Base-by-base conservation (phyloP, 37 sponge, comb jelly and placozoan species). In the Aplysina aerophoba region DNA sequence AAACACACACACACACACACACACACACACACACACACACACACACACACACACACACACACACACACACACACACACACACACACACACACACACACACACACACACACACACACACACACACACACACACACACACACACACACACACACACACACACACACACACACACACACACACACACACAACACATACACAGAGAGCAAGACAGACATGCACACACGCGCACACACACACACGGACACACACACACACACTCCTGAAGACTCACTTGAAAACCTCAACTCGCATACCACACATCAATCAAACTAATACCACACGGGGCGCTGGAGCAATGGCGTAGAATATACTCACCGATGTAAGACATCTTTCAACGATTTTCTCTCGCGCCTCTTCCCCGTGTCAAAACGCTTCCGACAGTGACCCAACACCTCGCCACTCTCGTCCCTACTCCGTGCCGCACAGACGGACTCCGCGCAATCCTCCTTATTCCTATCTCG, bases 101-200 rank as follows among this genome's bases (percentile, higher is more conserved):
- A 55, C 53, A 78, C 79, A 78, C 79, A 81, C 82, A 81, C 60
- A 56, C 62, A 22, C 24, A 22, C 31, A 57, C 61, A 81, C 82
- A 58, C 82, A 81, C 82, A 81, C 82, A 81, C 82, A 81, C 82
- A 81, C 82, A 81, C 82, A 58, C 58, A 81, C 82, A 81, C 62
- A 57, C 61, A 58, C 82, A 81, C 82, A 81, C 62, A 81, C 82
- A 81, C 82, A 73, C 75, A 73, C 75, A 73, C 75, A 73, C 75
- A 73, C 75, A 73, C 35, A 6, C 3, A 36, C 75, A 73, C n/a
- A 31, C 56, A 56, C 62, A 56, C 56, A 55, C 25, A 78, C 79
- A 56, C 79, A 78, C 57, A 44, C 50, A 44, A 3, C 82, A 81
- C 82, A 73, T 36, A 73, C 75, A 68, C 72, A 68, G 30, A 68